Evolutionary conservation across 2,888 invertebrate genomes (phyloP), one percentile per base, ranked within the genome.

Genomic region (Escarpia spicata): DNA sequence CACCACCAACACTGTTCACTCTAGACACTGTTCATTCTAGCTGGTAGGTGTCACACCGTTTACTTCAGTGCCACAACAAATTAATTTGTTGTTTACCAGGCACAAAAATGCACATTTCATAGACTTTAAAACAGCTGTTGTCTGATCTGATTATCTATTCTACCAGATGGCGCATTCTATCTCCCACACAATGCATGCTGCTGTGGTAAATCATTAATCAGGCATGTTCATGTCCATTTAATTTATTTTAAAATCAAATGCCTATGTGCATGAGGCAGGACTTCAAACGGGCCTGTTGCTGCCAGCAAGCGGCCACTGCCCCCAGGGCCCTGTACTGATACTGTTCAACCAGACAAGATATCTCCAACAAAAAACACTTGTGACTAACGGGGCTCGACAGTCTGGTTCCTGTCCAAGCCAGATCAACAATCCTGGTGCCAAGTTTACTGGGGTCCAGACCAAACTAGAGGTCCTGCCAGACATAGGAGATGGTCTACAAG

Each of bases 1-100:
- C 26, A 75, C 26, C 75, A 75, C 52, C 19, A 26, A 75, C 75
- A 75, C 26, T n/a, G n/a, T 75, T n/a, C 75, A 26, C 75, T 37
- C 37, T n/a, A n/a, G n/a, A n/a, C n/a, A n/a, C n/a, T n/a, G n/a
- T n/a, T n/a, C n/a, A n/a, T n/a, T 26, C 0, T 75, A 75, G 19
- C 75, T 75, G 75, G 75, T 75, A 75, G 75, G 75, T 75, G 75
- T 75, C 75, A 6, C 75, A 75, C 75, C n/a, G 75, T 75, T 75
- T 75, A 26, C n/a, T 15, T n/a, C 75, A 75, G 75, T 75, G 75
- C 75, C 75, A 75, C 75, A 75, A 75, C 75, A 75, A 75, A 75
- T 75, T 75, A 75, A 75, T 26, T 0, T 75, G 3, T 2, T n/a
- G 4, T 75, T 75, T 75, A 75, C 75, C 19, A n/a, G 75, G 2